Conservation (phyloP, 2,888 invertebrate genomes). For the Sarcophaga caerulescens region DNA sequence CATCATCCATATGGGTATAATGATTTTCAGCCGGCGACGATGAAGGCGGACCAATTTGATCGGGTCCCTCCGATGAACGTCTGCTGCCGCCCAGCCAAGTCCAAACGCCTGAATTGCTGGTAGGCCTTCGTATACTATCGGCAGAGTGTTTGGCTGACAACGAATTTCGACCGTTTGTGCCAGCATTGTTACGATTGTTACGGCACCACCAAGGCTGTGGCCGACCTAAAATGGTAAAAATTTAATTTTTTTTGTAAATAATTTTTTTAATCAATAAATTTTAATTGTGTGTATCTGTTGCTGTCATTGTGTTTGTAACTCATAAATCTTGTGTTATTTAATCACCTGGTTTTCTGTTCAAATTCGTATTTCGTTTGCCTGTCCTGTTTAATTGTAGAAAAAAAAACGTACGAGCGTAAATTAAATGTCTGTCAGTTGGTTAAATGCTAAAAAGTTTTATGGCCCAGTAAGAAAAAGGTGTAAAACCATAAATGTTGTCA, state of each 20-base stretch:
- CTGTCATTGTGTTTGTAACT: conserved; percentile 20
- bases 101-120: conserved; percentile 81
- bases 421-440: conserved; percentile 67
- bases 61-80: conserved; percentile 80
- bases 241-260: conserved; percentile 26
- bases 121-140: conserved; percentile 81
- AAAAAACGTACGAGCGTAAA: conserved; percentile 57
- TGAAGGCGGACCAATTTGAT: conserved; percentile 82
- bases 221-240: conserved; percentile 72
- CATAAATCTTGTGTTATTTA: conserved; percentile 67
- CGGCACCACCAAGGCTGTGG: conserved; percentile 82
- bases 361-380: conserved; percentile 26
- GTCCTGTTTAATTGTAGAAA: too few relatives aligned
- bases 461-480: conserved; percentile 50
- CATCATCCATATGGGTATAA: conserved; percentile 87
- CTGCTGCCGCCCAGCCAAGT: conserved; percentile 80
- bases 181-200: conserved; percentile 79
- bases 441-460: conserved; percentile 67
- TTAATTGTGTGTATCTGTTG: too few relatives aligned
- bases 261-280: neutral
- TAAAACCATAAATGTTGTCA: conserved; percentile 68
- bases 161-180: conserved; percentile 78
- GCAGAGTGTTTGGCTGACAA: conserved; percentile 81
- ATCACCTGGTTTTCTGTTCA: conserved; percentile 63
- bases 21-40: conserved; percentile 85